Percentiles rank a stretch among this genome's conserved stretches.
These are phyloP conservation scores for Agrypnus murinus DNA, from an alignment of 2,888 invertebrate genomes.

Conservation along the genomic window DNA sequence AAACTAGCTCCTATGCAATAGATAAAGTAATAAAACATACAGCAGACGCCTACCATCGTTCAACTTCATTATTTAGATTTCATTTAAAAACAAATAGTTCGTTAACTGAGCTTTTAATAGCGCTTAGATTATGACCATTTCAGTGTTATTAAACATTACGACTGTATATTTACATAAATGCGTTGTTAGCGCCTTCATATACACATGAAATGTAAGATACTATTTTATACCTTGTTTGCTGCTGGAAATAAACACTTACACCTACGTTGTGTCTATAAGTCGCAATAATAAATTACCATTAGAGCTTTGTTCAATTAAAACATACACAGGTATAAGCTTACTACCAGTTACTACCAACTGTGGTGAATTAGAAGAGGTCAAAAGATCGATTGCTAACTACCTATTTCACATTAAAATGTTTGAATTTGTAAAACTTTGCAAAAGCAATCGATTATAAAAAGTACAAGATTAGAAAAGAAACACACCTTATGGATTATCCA, in stretches of 20 bases:
- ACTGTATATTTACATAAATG: slow-evolving; percentile 37
- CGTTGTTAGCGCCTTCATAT: slow-evolving; percentile 46
- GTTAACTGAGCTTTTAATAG: not conserved
- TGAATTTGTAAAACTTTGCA: too few relatives aligned
- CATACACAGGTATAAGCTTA: slow-evolving; percentile 23
- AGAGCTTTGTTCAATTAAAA: slow-evolving; percentile 57
- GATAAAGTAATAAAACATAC: too few relatives aligned
- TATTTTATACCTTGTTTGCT: slow-evolving; percentile 51
- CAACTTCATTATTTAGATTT: not conserved
- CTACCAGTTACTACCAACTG: too few relatives aligned
- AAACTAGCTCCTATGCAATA: too few relatives aligned
- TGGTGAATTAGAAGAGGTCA: too few relatives aligned
- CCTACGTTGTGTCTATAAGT: slow-evolving; percentile 55
- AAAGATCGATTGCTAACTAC: too few relatives aligned
- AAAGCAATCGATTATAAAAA: too few relatives aligned
- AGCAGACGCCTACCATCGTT: slow-evolving; percentile 4
- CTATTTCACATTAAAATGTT: too few relatives aligned
- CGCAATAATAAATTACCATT: slow-evolving; percentile 56
- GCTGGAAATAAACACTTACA: slow-evolving; percentile 54
- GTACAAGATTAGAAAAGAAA: too few relatives aligned
- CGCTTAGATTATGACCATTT: slow-evolving; percentile 4
- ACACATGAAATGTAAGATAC: slow-evolving; percentile 44
- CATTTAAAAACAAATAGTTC: not conserved
- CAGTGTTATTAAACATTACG: not conserved
- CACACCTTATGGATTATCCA: too few relatives aligned